Percentiles rank a stretch among this genome's conserved stretches.
phyloP scores from a whole-genome alignment of 2,113 vertebrate species.

The Gobio gobio region DNA sequence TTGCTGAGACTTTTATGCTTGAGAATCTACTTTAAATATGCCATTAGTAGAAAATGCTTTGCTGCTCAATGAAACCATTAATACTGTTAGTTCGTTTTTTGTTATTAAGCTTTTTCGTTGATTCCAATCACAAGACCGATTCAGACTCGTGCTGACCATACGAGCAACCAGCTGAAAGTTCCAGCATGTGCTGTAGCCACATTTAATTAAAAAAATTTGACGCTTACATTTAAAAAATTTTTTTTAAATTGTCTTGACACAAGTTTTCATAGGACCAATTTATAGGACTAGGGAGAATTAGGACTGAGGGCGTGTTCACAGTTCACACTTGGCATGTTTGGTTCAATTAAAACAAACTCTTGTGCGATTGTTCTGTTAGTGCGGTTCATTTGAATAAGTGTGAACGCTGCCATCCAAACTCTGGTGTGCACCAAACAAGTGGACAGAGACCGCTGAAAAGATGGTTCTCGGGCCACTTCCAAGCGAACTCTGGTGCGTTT shows the following conservation, averaged over 20 bases:
- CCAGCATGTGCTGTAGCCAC: neutral
- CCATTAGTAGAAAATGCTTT: neutral
- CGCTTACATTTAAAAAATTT: neutral
- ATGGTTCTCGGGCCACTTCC: no score
- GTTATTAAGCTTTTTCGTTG: neutral
- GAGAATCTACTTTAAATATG: constrained; percentile 7
- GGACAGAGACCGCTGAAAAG: no score
- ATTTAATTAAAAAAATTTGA: neutral
- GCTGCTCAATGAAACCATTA: neutral
- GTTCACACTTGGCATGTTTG: no score
- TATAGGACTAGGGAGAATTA: neutral
- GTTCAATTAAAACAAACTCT: no score
- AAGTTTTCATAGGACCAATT: no score
- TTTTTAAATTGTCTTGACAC: no score
- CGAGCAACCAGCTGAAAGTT: neutral
- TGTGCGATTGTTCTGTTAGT: no score
- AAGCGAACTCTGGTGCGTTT: no score
- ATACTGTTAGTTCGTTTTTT: neutral
- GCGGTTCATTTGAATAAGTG: no score
- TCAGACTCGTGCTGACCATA: neutral
- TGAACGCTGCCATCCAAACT: no score
- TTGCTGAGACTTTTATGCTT: constrained; percentile 6
- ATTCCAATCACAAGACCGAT: neutral
- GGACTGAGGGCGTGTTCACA: no score
- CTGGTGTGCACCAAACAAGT: no score